These are phyloP conservation scores for Drosophila dunni DNA, from an alignment of 1,140 invertebrate genomes.

Conservation along the genomic window DNA sequence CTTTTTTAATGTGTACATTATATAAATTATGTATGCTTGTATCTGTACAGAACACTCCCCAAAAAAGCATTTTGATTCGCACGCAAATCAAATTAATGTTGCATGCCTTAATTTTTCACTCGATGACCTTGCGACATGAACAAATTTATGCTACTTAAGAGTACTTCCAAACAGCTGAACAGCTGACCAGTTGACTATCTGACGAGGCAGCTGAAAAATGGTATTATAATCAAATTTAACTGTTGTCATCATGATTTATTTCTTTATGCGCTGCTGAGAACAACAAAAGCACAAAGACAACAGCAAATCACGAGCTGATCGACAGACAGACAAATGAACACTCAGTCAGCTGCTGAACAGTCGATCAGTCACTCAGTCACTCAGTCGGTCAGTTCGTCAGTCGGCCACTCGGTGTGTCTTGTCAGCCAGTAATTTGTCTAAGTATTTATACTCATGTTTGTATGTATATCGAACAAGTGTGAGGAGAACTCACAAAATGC, in stretches of 20 bases:
- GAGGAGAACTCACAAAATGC: constrained; percentile 34
- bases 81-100: constrained; percentile 82
- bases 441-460: constrained; percentile 31
- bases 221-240: constrained; percentile 78
- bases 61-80: constrained; percentile 56
- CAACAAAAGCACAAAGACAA: constrained; percentile 46
- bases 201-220: constrained; percentile 44
- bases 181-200: constrained; percentile 14
- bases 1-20: background rate
- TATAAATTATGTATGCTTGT: constrained; percentile 20
- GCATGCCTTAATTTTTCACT: constrained; percentile 72
- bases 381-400: constrained; percentile 48
- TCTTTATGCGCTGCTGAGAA: constrained; percentile 51
- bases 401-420: constrained; percentile 49
- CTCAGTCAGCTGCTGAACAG: constrained; percentile 32
- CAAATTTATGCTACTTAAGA: constrained; percentile 62
- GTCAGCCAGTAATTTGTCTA: constrained; percentile 54
- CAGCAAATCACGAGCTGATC: constrained; percentile 56
- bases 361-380: constrained; percentile 23
- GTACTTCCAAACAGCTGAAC: constrained; percentile 4
- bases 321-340: constrained; percentile 67
- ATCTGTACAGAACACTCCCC: constrained; percentile 37
- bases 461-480: constrained; percentile 30
- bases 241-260: constrained; percentile 82
- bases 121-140: constrained; percentile 72